phyloP scores from a whole-genome alignment of 2,113 vertebrate species.

The Syngnathus floridae region DNA sequence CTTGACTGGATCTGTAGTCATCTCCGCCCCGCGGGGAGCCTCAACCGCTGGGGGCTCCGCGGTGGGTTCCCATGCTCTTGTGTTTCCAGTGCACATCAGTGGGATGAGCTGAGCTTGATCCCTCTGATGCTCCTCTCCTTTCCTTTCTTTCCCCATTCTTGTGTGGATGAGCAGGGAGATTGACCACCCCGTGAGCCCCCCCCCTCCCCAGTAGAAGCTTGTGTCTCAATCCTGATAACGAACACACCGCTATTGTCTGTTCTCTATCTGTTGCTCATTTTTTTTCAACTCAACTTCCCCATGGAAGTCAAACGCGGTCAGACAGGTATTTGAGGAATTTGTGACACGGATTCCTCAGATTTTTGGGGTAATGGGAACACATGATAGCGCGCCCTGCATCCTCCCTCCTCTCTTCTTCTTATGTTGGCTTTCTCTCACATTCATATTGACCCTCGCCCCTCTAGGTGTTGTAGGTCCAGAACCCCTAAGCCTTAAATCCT shows the following conservation, averaged over 20 bases:
- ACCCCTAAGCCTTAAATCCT: slow-evolving; percentile 71
- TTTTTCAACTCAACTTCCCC: neutral
- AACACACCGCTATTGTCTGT: slow-evolving; percentile 10
- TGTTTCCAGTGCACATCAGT: slow-evolving; percentile 61
- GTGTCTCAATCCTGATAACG: slow-evolving; percentile 42
- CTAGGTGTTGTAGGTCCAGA: slow-evolving; percentile 66
- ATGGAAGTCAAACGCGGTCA: neutral
- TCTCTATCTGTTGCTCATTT: neutral
- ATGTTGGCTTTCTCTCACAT: slow-evolving; percentile 57
- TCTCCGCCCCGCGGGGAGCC: slow-evolving; percentile 21
- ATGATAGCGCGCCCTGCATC: neutral
- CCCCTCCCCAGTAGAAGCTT: slow-evolving; percentile 13
- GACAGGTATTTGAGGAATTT: neutral
- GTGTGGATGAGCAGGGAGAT: slow-evolving; percentile 30
- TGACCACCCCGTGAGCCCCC: slow-evolving; percentile 44
- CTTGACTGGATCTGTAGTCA: slow-evolving; percentile 33
- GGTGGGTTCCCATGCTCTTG: slow-evolving; percentile 55
- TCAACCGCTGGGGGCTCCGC: slow-evolving; percentile 26
- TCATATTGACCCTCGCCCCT: slow-evolving; percentile 62
- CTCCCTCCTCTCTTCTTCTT: slow-evolving; percentile 25
- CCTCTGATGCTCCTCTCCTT: slow-evolving; percentile 42
- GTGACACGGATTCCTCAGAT: neutral
- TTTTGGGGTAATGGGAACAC: slow-evolving; percentile 3
- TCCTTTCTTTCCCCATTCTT: slow-evolving; percentile 39
- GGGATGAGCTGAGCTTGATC: slow-evolving; percentile 53